These are phyloP conservation scores for Diachasmimorpha longicaudata DNA, from an alignment of 1,140 invertebrate species.

Conservation along the genomic window DNA sequence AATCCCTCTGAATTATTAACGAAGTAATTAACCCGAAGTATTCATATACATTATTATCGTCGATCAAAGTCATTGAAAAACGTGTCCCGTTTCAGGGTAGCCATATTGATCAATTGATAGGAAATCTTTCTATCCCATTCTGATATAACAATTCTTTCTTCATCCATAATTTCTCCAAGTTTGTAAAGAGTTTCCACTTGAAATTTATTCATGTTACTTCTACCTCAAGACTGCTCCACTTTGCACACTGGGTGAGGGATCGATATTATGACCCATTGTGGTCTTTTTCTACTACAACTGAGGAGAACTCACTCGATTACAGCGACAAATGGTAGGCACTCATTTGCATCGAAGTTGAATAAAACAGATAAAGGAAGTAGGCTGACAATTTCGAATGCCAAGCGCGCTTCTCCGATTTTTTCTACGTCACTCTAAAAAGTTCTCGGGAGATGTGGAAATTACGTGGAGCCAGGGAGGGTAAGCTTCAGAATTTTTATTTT, in stretches of 20 bases:
- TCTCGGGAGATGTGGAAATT: not conserved
- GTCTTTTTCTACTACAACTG: not conserved
- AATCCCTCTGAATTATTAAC: too few relatives aligned
- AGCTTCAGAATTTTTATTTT: not conserved
- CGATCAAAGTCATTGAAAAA: too few relatives aligned
- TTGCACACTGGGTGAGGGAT: not conserved
- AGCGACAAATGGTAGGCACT: slow-evolving; percentile 7
- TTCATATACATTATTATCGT: too few relatives aligned
- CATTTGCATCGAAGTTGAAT: slow-evolving; percentile 5
- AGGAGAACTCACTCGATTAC: not conserved
- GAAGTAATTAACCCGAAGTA: too few relatives aligned
- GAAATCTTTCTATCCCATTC: too few relatives aligned
- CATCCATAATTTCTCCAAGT: too few relatives aligned
- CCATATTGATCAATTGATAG: too few relatives aligned
- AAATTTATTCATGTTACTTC: not conserved
- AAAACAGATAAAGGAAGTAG: slow-evolving; percentile 1
- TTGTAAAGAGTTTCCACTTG: too few relatives aligned
- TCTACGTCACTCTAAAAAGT: not conserved
- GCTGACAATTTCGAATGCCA: not conserved
- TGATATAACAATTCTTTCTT: too few relatives aligned
- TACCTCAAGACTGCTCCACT: not conserved
- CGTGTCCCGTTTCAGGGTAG: too few relatives aligned
- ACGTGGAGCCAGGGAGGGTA: not conserved
- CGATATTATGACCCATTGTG: not conserved
- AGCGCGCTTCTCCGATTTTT: not conserved